Base-by-base conservation (phyloP, 2,113 vertebrate genomes). In the Coptodon rendalli region DNA sequence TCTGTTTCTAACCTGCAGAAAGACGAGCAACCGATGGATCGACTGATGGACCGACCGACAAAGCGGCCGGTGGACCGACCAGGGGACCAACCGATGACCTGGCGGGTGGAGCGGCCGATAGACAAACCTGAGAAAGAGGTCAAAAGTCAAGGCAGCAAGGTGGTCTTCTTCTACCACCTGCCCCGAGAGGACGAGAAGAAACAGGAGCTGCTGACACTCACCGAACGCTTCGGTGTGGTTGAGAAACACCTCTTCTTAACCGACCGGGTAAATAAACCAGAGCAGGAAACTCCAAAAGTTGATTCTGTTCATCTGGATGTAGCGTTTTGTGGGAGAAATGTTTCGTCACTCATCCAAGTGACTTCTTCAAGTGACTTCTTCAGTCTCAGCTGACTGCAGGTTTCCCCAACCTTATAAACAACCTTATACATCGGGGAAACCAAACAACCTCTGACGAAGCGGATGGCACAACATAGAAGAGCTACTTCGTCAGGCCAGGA, bases 151-250 rank as follows among this genome's bases (percentile, higher is more conserved):
- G 80, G 38, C 50, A 96, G 96, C 31, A 94, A 95, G 36, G 97
- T 97, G 93, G 95, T 97, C 2, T 97, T 96, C 89, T 97, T 97
- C 86, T 96, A 95, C 84, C 96, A 97, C 90, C 87, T 97, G 24
- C 96, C 96, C 56, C 61, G 92, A 89, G 96, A 95, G 48, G 87
- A 92, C 1, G 95, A 96, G 43, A 95, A 96, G 89, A 96, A 96
- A 89, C 93, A 87, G 19, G 96, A 97, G 90, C 93, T 97, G 22
- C 94, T 97, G 19, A 95, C 95, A 63, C 54, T 96, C n/a, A 93
- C 96, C 1, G 90, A 87, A 4, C 92, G 95, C 68, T 97, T 97
- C 10, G 96, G 97, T 38, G 48, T 52, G 0, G 97, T 97, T 61
- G 95, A 97, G 80, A 97, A 97, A 79, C 95, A 97, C 83, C 93